Percentiles rank a stretch among this genome's conserved stretches.
Conservation (phyloP, 2,888 invertebrate genomes). For the Erannis defoliaria region DNA sequence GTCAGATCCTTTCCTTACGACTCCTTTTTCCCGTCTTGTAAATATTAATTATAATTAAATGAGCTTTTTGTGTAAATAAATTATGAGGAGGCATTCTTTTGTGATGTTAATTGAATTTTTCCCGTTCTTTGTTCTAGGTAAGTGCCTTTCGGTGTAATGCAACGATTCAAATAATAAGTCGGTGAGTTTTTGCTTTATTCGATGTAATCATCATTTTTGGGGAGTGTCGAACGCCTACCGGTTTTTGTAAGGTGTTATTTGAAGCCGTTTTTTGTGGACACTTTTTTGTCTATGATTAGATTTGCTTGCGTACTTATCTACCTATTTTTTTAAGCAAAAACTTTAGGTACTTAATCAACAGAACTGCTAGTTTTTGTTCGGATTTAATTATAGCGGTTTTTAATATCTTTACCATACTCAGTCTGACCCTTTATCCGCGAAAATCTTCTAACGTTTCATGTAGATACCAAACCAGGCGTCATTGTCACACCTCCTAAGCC, state of each 20-base stretch:
- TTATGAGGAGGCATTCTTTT: constrained; percentile 71
- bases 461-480: not conserved
- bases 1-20: constrained; percentile 33
- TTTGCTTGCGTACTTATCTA: not conserved
- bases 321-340: not conserved
- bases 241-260: constrained; percentile 23
- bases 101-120: constrained; percentile 82
- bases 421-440: too few species aligned
- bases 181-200: constrained; percentile 41
- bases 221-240: constrained; percentile 19
- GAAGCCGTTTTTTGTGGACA: not conserved
- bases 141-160: constrained; percentile 77
- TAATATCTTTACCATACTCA: too few species aligned
- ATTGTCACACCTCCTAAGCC: constrained; percentile 21
- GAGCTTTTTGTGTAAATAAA: constrained; percentile 81
- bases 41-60: constrained; percentile 85
- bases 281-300: constrained; percentile 11
- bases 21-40: constrained; percentile 62
- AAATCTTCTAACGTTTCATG: too few species aligned
- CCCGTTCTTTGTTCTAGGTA: constrained; percentile 72
- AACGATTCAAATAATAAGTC: constrained; percentile 49
- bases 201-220: constrained; percentile 16
- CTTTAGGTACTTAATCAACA: not conserved
- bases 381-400: not conserved
- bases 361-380: not conserved